Evolutionary conservation across 2,888 invertebrate genomes (phyloP).

Genomic region (Chaitophorus viminalis): DNA sequence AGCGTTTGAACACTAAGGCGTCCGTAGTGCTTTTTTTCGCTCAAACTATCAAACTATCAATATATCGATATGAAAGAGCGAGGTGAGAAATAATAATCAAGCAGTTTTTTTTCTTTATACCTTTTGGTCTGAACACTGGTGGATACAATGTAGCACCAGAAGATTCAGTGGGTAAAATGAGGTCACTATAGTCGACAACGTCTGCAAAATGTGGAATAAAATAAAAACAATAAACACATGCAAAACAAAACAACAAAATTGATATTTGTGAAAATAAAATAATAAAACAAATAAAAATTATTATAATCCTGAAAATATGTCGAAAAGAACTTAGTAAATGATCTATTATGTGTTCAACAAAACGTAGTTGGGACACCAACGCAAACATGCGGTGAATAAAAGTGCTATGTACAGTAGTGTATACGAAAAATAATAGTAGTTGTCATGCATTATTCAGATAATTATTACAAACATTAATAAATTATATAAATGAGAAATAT

Average conservation of each 20-base stretch:
- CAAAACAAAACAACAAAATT: conserved; percentile 58
- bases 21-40: neutral
- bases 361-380: conserved; percentile 44
- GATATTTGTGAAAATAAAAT: conserved; percentile 60
- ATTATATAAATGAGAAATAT: conserved; percentile 32
- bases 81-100: conserved; percentile 37
- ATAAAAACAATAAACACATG: conserved; percentile 64
- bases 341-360: conserved; percentile 22
- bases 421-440: conserved; percentile 36
- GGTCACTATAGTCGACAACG: conserved; percentile 78
- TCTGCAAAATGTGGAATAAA: conserved; percentile 72
- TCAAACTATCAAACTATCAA: neutral
- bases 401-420: conserved; percentile 54
- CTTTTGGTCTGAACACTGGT: conserved; percentile 77
- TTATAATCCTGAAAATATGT: conserved; percentile 32
- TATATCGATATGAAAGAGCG: neutral
- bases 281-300: conserved; percentile 63
- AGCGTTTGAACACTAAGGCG: neutral
- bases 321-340: conserved; percentile 22
- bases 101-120: conserved; percentile 68
- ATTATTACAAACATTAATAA: neutral
- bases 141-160: conserved; percentile 78
- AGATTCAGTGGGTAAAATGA: conserved; percentile 81
- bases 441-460: conserved; percentile 31
- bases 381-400: conserved; percentile 57